Base-by-base conservation (phyloP, 2,888 invertebrate species). In the Kuschelorhynchus macadamiae region DNA sequence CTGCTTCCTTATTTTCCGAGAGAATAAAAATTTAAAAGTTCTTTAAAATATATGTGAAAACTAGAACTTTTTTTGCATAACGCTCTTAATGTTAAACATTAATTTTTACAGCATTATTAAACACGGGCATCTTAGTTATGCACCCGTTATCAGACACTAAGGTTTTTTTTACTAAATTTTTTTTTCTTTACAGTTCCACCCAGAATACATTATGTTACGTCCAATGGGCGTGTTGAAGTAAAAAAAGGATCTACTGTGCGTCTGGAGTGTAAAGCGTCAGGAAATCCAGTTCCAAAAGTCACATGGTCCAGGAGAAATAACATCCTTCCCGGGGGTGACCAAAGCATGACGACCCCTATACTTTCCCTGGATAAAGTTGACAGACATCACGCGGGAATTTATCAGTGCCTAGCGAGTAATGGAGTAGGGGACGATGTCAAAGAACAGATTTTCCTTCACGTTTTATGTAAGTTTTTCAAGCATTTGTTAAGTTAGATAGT, bases 391-490 rank as follows among this genome's bases (percentile, higher is more conserved):
- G 88, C 88, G 33, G 89, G 89, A 39, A 85, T 87, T 59, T 89
- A 89, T 80, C 86, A 88, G 76, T 90, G 90, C 78, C 86, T 86
- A 36, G 89, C 89, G 20, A 86, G 85, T 76, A 90, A 90, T 78
- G 88, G 88, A 17, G 89, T 90, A 53, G 89, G 89, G 17, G 86
- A 88, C 71, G 86, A 88, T 71, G 88, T 88, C 72, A 86, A 87
- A 59, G 86, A 88, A 72, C 87, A 87, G 79, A 88, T 90, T 70
- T 85, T 87, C 62, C 84, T 90, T 42, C 88, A 88, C 80, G 88
- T 90, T 50, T 81, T 89, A 74, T 90, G 89, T 89, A 84, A 89
- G 89, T 87, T n/a, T n/a, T n/a, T n/a, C n/a, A n/a, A n/a, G n/a
- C n/a, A n/a, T n/a, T n/a, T n/a, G n/a, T n/a, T n/a, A n/a, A n/a